phyloP scores from a whole-genome alignment of 2,888 invertebrate genomes.

The Melanargia galathea region DNA sequence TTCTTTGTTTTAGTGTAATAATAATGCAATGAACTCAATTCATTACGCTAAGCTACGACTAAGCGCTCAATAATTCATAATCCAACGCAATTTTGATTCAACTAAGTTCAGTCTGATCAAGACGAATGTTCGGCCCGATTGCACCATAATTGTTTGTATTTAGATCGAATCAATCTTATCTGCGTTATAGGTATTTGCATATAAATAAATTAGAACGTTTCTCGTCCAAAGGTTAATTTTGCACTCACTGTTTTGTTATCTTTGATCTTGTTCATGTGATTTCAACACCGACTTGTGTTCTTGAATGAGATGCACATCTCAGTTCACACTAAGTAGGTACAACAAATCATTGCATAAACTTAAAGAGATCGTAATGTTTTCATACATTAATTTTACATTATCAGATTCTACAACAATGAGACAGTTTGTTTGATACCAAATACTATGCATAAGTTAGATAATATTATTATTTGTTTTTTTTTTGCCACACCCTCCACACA shows the following conservation, averaged over 20 bases:
- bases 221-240: conserved; percentile 22
- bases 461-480: too few species aligned
- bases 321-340: too few species aligned
- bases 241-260: conserved; percentile 15
- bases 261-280: background rate
- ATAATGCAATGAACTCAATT: conserved; percentile 10
- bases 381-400: too few species aligned
- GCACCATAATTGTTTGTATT: conserved; percentile 21
- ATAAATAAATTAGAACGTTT: conserved; percentile 22
- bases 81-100: conserved; percentile 13
- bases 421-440: too few species aligned
- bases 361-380: too few species aligned
- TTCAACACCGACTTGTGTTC: background rate
- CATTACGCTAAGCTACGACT: conserved; percentile 12
- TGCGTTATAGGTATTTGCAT: conserved; percentile 16
- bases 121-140: conserved; percentile 24
- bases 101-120: conserved; percentile 21
- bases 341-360: too few species aligned
- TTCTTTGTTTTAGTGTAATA: background rate
- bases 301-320: background rate
- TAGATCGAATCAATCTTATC: conserved; percentile 26
- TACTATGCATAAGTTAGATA: too few species aligned
- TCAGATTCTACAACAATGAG: too few species aligned
- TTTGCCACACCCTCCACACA: too few species aligned
- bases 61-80: conserved; percentile 24